phyloP scores from a whole-genome alignment of 2,888 invertebrate species.

The Terebella lapidaria region DNA sequence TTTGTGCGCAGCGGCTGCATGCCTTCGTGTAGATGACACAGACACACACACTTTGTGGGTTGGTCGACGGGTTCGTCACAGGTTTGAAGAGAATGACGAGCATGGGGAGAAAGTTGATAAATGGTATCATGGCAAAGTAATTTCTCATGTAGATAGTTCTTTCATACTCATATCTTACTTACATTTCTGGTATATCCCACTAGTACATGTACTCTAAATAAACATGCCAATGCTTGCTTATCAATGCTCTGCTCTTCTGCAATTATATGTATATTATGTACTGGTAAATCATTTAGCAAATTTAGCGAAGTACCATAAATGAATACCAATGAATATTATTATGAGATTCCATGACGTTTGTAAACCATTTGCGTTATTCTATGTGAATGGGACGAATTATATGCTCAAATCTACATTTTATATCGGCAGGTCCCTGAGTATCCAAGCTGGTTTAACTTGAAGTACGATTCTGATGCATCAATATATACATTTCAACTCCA shows the following conservation, averaged over 20 bases:
- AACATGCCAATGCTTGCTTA: no score
- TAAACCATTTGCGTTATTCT: neutral
- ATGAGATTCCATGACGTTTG: no score
- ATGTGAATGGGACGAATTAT: neutral
- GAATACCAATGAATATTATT: no score
- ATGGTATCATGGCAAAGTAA: constrained; percentile 5
- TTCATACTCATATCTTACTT: no score
- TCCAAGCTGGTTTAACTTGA: constrained; percentile 3
- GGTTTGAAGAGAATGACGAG: no score
- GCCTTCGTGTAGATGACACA: neutral
- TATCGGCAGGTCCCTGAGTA: constrained; percentile 3
- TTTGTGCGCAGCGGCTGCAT: no score
- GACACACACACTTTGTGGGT: neutral
- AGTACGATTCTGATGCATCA: constrained; percentile 1
- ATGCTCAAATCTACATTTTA: neutral
- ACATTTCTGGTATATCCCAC: no score
- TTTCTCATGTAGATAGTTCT: constrained; percentile 7
- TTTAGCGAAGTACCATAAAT: no score
- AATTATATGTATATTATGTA: no score
- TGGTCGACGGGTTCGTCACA: neutral
- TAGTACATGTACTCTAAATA: no score
- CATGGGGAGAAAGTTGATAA: neutral
- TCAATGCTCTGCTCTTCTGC: no score
- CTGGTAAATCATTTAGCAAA: no score
- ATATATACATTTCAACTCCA: constrained; percentile 3